These are phyloP conservation scores for Salminus brasiliensis DNA, from an alignment of 2,113 vertebrate species.

Conservation along the genomic window DNA sequence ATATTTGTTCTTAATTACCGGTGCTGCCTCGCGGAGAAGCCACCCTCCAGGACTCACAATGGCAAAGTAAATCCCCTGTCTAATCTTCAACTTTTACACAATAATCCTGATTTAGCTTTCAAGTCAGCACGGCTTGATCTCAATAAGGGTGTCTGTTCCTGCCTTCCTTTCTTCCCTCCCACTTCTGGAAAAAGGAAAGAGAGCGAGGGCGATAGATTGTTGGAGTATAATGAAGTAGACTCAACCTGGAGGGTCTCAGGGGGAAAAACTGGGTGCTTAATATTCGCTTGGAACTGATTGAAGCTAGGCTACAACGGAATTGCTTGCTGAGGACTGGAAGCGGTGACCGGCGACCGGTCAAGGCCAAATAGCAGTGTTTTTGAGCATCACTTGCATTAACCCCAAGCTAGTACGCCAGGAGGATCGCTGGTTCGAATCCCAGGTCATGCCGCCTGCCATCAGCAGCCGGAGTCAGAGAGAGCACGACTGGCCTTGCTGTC, in stretches of 20 bases:
- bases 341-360: not conserved
- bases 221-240: constrained; percentile 13
- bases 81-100: constrained; percentile 35
- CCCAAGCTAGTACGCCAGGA: too few relatives aligned
- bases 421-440: too few relatives aligned
- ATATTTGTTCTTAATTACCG: constrained; percentile 60
- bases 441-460: too few relatives aligned
- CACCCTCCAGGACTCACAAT: constrained; percentile 19
- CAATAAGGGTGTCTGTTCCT: not conserved
- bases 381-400: too few relatives aligned
- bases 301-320: not conserved
- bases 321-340: not conserved
- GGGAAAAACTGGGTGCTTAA: not conserved
- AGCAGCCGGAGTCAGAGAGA: too few relatives aligned
- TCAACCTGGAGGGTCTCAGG: not conserved
- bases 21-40: constrained; percentile 32
- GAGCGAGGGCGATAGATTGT: constrained; percentile 1
- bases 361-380: too few relatives aligned
- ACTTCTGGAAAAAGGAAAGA: not conserved
- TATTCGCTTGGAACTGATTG: not conserved
- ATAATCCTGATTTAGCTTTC: constrained; percentile 39
- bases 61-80: constrained; percentile 30
- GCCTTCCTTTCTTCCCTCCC: not conserved
- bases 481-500: too few relatives aligned
- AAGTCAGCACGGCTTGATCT: constrained; percentile 21